Conservation (phyloP, 2,888 invertebrate genomes). For the Lydus trimaculatus region DNA sequence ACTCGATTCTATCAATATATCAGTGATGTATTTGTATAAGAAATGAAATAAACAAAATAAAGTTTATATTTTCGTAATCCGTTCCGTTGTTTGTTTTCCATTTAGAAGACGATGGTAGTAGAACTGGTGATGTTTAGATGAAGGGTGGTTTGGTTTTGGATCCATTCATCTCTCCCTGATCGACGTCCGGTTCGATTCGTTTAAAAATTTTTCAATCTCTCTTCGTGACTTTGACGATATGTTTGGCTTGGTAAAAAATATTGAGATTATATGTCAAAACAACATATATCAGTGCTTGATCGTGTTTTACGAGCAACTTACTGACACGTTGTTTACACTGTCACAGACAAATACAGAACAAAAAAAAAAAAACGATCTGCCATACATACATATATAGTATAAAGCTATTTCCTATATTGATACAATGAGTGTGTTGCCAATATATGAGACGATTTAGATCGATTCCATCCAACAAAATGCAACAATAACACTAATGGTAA, state of each 20-base stretch:
- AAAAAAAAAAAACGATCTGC: slow-evolving; percentile 36
- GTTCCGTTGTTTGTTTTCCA: slow-evolving; percentile 33
- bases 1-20: slow-evolving; percentile 7
- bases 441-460: background rate
- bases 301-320: slow-evolving; percentile 45
- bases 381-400: slow-evolving; percentile 12
- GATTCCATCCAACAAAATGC: background rate
- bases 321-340: slow-evolving; percentile 46
- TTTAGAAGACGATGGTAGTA: slow-evolving; percentile 27
- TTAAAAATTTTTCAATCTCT: slow-evolving; percentile 42
- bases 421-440: background rate
- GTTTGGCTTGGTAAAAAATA: slow-evolving; percentile 41
- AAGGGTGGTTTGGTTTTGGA: slow-evolving; percentile 32
- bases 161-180: slow-evolving; percentile 22
- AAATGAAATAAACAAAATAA: slow-evolving; percentile 23
- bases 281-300: slow-evolving; percentile 47
- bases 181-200: slow-evolving; percentile 19
- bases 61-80: slow-evolving; percentile 32
- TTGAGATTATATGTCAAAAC: slow-evolving; percentile 45
- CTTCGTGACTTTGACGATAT: slow-evolving; percentile 40
- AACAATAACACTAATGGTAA: background rate
- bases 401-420: background rate
- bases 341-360: slow-evolving; percentile 42
- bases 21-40: slow-evolving; percentile 18
- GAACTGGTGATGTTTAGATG: slow-evolving; percentile 8